phyloP scores from a whole-genome alignment of 2,888 invertebrate species.

The Tyria jacobaeae region DNA sequence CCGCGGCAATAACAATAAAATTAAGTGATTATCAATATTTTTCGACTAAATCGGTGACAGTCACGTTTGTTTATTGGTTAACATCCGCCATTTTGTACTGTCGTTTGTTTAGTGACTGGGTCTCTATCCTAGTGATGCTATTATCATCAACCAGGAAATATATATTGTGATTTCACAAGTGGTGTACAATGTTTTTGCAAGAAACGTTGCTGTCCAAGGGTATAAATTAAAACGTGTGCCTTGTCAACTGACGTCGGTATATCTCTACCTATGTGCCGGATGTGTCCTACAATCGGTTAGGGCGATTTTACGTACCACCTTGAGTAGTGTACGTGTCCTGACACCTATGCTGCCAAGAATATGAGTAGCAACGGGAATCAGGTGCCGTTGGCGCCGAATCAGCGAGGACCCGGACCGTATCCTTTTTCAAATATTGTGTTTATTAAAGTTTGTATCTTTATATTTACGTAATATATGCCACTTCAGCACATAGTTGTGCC shows the following conservation, averaged over 20 bases:
- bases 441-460: conserved; percentile 63
- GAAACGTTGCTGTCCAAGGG: conserved; percentile 76
- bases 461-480: conserved; percentile 84
- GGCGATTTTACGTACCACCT: conserved; percentile 87
- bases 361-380: conserved; percentile 90
- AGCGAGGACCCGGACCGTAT: conserved; percentile 87
- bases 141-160: conserved; percentile 72
- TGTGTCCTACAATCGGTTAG: conserved; percentile 86
- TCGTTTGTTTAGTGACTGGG: conserved; percentile 86
- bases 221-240: conserved; percentile 78
- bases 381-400: conserved; percentile 88
- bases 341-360: conserved; percentile 87
- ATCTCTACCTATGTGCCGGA: conserved; percentile 83
- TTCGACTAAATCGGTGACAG: conserved; percentile 72
- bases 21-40: conserved; percentile 62
- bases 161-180: conserved; percentile 75
- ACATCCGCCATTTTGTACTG: conserved; percentile 87
- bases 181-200: conserved; percentile 83
- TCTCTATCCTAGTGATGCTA: conserved; percentile 78
- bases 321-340: conserved; percentile 87
- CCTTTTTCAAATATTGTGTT: conserved; percentile 75
- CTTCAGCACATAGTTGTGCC: conserved; percentile 74
- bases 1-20: conserved; percentile 57
- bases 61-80: conserved; percentile 86
- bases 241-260: conserved; percentile 82